Conservation (phyloP, 2,888 invertebrate species). For the Aleiodes testaceus region DNA sequence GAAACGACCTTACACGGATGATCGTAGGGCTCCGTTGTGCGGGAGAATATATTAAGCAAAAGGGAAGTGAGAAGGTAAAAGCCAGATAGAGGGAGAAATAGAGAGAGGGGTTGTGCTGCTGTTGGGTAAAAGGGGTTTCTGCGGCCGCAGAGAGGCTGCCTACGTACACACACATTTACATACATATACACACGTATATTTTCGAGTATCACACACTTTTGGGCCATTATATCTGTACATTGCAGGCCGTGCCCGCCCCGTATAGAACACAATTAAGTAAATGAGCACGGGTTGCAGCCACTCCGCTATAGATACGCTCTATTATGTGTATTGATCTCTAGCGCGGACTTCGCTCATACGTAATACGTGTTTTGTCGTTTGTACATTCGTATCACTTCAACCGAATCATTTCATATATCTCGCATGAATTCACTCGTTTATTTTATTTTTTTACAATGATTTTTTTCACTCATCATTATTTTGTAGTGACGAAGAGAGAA, state of each 20-base stretch:
- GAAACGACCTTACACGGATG: conserved; percentile 16
- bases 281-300: conserved; percentile 71
- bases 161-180: background rate
- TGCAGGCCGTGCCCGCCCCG: conserved; percentile 54
- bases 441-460: background rate
- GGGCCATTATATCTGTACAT: conserved; percentile 17
- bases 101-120: conserved; percentile 3
- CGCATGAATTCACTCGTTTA: background rate
- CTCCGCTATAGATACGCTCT: conserved; percentile 70
- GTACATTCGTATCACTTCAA: conserved; percentile 61
- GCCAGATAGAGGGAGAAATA: conserved; percentile 6
- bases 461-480: background rate
- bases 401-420: conserved; percentile 28
- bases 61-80: conserved; percentile 21
- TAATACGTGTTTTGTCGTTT: conserved; percentile 70
- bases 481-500: background rate
- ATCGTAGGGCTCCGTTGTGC: conserved; percentile 17
- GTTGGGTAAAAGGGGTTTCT: conserved; percentile 37
- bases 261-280: conserved; percentile 73
- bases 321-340: conserved; percentile 73
- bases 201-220: conserved; percentile 17
- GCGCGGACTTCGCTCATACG: conserved; percentile 68
- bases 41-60: conserved; percentile 24
- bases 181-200: background rate
- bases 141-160: conserved; percentile 29